Evolutionary conservation across 2,888 invertebrate species (phyloP).

Genomic region (Lamellibrachia satsuma): DNA sequence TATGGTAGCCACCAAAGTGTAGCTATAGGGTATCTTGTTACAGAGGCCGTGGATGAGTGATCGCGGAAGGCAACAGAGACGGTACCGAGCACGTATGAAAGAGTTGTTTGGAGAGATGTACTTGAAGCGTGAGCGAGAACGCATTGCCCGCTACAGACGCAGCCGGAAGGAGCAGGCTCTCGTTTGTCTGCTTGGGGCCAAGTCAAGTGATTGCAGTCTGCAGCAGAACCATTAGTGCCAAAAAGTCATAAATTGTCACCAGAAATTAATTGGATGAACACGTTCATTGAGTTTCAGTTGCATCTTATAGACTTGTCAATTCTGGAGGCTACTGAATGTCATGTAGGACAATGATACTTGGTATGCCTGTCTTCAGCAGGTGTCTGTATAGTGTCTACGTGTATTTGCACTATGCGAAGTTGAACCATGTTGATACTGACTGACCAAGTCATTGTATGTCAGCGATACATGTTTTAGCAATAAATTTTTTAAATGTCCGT

Average conservation of each 20-base stretch:
- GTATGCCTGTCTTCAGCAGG: no score
- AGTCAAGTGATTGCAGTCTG: neutral
- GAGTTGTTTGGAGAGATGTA: neutral
- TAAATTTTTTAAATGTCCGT: neutral
- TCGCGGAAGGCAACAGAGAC: neutral
- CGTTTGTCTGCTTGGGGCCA: neutral
- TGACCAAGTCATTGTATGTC: neutral
- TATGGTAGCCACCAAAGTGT: neutral
- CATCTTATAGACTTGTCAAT: neutral
- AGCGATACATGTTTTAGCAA: neutral
- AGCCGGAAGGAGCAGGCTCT: neutral
- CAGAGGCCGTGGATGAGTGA: neutral
- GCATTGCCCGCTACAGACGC: neutral
- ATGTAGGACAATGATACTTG: no score
- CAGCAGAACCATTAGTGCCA: neutral
- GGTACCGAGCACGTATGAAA: slow-evolving; percentile 10
- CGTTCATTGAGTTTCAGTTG: neutral
- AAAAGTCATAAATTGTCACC: neutral
- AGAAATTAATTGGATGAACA: neutral
- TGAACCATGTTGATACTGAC: neutral
- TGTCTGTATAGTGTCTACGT: neutral
- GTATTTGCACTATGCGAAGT: neutral
- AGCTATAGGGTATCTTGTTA: neutral
- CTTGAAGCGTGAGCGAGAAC: neutral
- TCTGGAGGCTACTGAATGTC: neutral